phyloP scores from a whole-genome alignment of 2,113 vertebrate species.

The Myotis lucifugus region DNA sequence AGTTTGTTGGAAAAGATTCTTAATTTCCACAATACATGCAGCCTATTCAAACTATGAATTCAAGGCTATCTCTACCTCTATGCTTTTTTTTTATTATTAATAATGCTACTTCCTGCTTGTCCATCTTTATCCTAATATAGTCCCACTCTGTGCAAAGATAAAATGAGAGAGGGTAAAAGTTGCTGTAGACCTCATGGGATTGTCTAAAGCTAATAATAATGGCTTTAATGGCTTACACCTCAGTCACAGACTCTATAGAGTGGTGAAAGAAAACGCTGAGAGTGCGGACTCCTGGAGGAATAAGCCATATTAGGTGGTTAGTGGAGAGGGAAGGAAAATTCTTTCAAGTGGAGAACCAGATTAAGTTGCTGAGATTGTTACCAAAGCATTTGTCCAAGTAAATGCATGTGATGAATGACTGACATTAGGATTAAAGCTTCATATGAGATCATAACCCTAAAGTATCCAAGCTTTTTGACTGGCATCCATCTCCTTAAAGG shows the following conservation, averaged over 20 bases:
- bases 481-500: neutral
- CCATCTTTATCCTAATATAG: neutral
- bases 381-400: neutral
- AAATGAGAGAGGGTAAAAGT: neutral
- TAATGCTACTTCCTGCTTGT: neutral
- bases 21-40: slow-evolving; percentile 40
- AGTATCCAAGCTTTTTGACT: neutral
- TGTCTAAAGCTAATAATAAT: slow-evolving; percentile 19
- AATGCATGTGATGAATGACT: neutral
- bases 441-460: neutral
- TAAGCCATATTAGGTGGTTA: neutral
- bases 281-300: neutral
- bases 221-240: slow-evolving; percentile 34
- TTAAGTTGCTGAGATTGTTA: neutral
- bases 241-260: neutral
- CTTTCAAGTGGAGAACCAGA: neutral
- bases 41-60: neutral
- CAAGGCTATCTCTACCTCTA: neutral
- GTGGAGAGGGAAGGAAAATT: neutral
- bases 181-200: neutral
- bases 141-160: slow-evolving; percentile 40
- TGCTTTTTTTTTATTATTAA: neutral
- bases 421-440: neutral
- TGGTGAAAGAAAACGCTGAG: neutral
- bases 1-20: neutral